Conservation (phyloP, 2,113 vertebrate genomes). For the Engraulis encrasicolus region DNA sequence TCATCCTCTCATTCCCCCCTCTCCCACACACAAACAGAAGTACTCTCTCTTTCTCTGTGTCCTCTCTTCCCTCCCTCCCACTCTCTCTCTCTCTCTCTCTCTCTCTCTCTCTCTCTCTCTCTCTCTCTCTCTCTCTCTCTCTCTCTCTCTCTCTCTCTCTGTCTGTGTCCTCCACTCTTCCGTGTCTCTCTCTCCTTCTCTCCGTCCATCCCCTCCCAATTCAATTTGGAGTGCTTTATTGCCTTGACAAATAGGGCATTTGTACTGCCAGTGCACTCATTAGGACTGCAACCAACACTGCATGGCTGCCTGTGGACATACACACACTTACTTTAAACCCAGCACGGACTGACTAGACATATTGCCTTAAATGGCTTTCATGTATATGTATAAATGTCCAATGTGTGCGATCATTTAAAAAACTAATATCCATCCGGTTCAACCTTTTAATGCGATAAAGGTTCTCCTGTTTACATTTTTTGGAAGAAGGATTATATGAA, state of each 20-base stretch:
- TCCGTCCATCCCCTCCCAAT: neutral
- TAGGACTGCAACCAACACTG: neutral
- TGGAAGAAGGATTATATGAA: too few relatives aligned
- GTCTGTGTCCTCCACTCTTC: too few relatives aligned
- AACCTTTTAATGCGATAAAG: too few relatives aligned
- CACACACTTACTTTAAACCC: slow-evolving; percentile 28
- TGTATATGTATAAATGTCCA: too few relatives aligned
- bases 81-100: neutral
- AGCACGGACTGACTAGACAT: neutral
- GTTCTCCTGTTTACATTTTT: too few relatives aligned
- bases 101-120: neutral
- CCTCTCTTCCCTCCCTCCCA: neutral
- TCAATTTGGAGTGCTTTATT: too few relatives aligned
- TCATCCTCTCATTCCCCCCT: neutral
- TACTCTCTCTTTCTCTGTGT: neutral
- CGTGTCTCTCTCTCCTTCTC: neutral
- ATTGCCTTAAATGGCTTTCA: too few relatives aligned
- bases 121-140: neutral
- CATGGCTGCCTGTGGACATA: slow-evolving; percentile 25
- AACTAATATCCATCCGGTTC: too few relatives aligned
- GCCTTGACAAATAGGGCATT: too few relatives aligned
- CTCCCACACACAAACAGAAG: too few relatives aligned
- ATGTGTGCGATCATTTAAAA: too few relatives aligned
- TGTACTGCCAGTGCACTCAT: too few relatives aligned
- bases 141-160: neutral